These are phyloP conservation scores for Nomia melanderi DNA, from an alignment of 1,140 invertebrate genomes.

Conservation along the genomic window DNA sequence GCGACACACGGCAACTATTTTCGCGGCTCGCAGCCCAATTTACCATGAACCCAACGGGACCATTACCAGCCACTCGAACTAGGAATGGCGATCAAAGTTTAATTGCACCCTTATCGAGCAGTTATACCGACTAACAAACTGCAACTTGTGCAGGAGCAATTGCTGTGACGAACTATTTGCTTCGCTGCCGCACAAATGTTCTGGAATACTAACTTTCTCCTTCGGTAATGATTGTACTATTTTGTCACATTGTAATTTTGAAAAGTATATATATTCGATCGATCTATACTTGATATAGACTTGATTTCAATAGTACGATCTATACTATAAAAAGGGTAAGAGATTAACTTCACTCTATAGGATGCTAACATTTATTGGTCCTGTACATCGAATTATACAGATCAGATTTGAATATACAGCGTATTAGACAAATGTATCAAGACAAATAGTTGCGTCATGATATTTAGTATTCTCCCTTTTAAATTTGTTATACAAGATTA, in stretches of 20 bases:
- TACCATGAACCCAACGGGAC: slow-evolving; percentile 55
- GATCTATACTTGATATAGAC: too few relatives aligned
- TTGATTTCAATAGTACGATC: too few relatives aligned
- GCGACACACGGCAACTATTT: slow-evolving; percentile 52
- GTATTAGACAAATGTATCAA: background rate
- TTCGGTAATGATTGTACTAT: background rate
- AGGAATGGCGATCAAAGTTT: slow-evolving; percentile 70
- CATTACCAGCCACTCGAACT: slow-evolving; percentile 66
- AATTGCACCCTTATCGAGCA: slow-evolving; percentile 71
- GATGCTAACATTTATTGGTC: slow-evolving; percentile 55
- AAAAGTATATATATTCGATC: too few relatives aligned
- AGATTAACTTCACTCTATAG: background rate
- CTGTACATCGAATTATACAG: slow-evolving; percentile 49
- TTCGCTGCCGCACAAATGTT: slow-evolving; percentile 29
- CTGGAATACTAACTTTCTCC: slow-evolving; percentile 16
- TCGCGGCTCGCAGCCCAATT: slow-evolving; percentile 53
- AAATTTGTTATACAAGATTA: too few relatives aligned
- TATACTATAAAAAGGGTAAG: background rate
- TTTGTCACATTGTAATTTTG: background rate
- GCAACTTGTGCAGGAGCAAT: slow-evolving; percentile 51
- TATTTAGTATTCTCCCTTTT: background rate
- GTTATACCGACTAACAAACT: slow-evolving; percentile 67
- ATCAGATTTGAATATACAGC: slow-evolving; percentile 9
- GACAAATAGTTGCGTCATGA: background rate
- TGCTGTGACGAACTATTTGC: slow-evolving; percentile 57